A percentile compares a stretch with the other conserved stretches of the same genome.
These are phyloP conservation scores for Aplocera efformata DNA, from an alignment of 2,888 invertebrate genomes.

Conservation along the genomic window DNA sequence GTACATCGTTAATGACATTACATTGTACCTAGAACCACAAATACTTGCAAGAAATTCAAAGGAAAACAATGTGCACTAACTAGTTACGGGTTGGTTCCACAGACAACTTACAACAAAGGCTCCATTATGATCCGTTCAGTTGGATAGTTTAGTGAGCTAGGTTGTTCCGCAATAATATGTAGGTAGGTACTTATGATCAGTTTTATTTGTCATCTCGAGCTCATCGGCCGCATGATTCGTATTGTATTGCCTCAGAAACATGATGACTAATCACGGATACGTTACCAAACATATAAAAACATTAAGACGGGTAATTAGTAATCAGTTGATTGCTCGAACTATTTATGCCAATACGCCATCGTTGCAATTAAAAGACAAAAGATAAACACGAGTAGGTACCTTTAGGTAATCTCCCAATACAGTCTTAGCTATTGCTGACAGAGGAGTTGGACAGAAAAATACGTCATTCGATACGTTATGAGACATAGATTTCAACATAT, in stretches of 20 bases:
- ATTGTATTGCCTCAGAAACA: too few relatives aligned
- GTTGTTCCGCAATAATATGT: not conserved
- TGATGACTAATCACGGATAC: too few relatives aligned
- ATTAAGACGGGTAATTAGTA: too few relatives aligned
- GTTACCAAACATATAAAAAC: too few relatives aligned
- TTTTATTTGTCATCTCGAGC: not conserved
- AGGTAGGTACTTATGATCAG: not conserved
- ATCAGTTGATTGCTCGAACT: too few relatives aligned
- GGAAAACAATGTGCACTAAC: conserved; percentile 7
- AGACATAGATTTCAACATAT: conserved; percentile 52
- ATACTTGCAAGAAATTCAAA: conserved; percentile 2
- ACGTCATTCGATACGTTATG: conserved; percentile 49
- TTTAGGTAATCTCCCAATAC: conserved; percentile 55
- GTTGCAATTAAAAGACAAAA: too few relatives aligned
- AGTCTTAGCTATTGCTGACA: conserved; percentile 45
- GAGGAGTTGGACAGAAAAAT: conserved; percentile 52
- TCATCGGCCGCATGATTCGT: too few relatives aligned
- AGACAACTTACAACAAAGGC: conserved; percentile 1
- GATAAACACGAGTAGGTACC: too few relatives aligned
- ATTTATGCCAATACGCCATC: too few relatives aligned
- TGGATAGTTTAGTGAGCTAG: not conserved
- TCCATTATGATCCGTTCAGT: not conserved
- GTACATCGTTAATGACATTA: conserved; percentile 45
- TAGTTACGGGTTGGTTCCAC: not conserved
- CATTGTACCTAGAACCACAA: conserved; percentile 45